Evolutionary conservation across 2,888 invertebrate genomes (phyloP), one percentile per base, ranked within the genome.

Genomic region (Drosophila fungiperda): DNA sequence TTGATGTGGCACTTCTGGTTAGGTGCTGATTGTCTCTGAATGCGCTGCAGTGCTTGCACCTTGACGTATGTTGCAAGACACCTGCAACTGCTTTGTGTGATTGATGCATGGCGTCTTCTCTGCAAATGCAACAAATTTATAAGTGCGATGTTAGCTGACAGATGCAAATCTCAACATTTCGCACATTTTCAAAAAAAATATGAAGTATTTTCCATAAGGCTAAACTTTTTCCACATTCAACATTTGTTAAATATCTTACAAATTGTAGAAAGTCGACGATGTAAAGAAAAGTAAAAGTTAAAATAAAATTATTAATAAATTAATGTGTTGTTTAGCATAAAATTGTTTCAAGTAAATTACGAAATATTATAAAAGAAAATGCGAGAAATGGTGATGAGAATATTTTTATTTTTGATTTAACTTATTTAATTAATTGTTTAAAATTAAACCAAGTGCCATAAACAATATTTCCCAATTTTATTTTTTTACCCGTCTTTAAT

Each of bases 41-140:
- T 80, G 64, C 64, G 40, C 71, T 81, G 57, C 73, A 64, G 36
- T 49, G 17, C 29, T 42, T 29, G n/a, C 36, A 68, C 26, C 49
- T 52, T 49, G 26, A 29, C 32, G 2, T 15, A 38, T 40, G 38
- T 33, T 29, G 35, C 32, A 54, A 62, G 38, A 36, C 49, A 72
- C 33, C 45, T 40, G 59, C 36, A 32, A 60, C 49, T 20, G 68
- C n/a, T 20, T 48, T 15, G 40, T 29, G 38, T 55, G 67, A 59
- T 66, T 55, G 45, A 78, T 75, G 36, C 20, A 15, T 45, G 33
- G 11, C 33, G 26, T 9, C 32, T 9, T n/a, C 29, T 40, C 15
- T 17, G 11, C 12, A 55, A 26, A 4, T n/a, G 36, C 38, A 38
- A 29, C n/a, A 36, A n/a, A 52, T 15, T 9, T 15, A 20, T 15